Base-by-base conservation (phyloP, 2,888 invertebrate species). In the Diarsia brunnea region DNA sequence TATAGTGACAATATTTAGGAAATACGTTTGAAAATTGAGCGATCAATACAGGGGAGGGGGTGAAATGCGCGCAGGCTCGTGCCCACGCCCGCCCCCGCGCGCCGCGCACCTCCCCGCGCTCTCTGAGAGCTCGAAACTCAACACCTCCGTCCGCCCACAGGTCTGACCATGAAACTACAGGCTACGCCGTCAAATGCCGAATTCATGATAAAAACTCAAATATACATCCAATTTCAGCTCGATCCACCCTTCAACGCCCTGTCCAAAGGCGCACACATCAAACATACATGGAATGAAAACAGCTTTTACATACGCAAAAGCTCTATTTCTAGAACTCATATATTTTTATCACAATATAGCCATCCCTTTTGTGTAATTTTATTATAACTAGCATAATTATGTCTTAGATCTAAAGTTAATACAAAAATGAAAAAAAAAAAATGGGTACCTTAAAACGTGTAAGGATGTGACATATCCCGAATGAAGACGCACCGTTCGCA, bases 11-110 rank as follows among this genome's bases (percentile, higher is more conserved):
- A 93, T 93, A 94, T 95, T 94, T 93, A 90, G 90, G 89, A 92
- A 93, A 93, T 93, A 93, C 92, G 91, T 93, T 92, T 92, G 91
- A 93, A 94, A 93, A 93, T 93, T 91, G 87, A 88, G 89, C 95
- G 95, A 96, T 96, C 96, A 95, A 96, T 96, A 96, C 91, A 69
- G 82, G 87, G 91, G 90, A 90, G 89, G 91, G 91, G 90, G 90
- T 84, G 90, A 89, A 88, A 87, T 95, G 95, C 95, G 95, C 95
- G 93, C 89, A 82, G 88, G 82, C 71, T 87, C 89, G 90, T 92
- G 91, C 93, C 93, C 93, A 92, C 94, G 92, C 91, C 90, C 92
- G 90, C 91, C 90, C 90, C 89, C 90, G 85, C 89, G 82, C 89
- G 67, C 87, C 75, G 84, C 88, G 75, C 81, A 78, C 82, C 69